phyloP scores from a whole-genome alignment of 1,140 invertebrate genomes.

The Micrasema longulum region DNA sequence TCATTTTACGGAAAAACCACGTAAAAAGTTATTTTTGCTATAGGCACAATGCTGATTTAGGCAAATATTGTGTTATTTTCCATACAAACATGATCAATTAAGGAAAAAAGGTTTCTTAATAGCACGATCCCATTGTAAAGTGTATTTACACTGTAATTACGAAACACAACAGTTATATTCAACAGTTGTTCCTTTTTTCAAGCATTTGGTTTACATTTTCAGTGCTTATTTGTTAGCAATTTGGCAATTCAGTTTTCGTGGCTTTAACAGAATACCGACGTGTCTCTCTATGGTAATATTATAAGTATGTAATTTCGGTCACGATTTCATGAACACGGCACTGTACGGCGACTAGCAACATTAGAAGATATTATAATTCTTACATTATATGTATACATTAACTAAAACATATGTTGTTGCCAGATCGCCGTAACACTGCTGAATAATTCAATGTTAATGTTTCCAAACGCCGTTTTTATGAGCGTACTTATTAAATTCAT shows the following conservation, averaged over 20 bases:
- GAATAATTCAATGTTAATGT: conserved; percentile 23
- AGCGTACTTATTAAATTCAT: no score
- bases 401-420: no score
- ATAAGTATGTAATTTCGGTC: conserved; percentile 16
- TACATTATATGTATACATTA: no score
- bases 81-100: no score
- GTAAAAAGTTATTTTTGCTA: no score
- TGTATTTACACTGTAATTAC: background rate
- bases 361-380: no score
- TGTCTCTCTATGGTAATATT: background rate
- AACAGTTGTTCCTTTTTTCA: background rate
- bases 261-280: background rate
- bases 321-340: conserved; percentile 12
- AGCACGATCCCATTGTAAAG: background rate
- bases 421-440: no score
- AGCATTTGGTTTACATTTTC: background rate
- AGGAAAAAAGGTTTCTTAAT: background rate
- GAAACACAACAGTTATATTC: background rate
- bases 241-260: background rate
- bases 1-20: no score
- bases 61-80: no score
- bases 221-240: background rate
- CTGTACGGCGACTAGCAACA: no score
- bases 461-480: background rate
- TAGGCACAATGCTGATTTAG: no score